Evolutionary conservation across 2,888 invertebrate species (phyloP).

Genomic region (Papilio protenor): DNA sequence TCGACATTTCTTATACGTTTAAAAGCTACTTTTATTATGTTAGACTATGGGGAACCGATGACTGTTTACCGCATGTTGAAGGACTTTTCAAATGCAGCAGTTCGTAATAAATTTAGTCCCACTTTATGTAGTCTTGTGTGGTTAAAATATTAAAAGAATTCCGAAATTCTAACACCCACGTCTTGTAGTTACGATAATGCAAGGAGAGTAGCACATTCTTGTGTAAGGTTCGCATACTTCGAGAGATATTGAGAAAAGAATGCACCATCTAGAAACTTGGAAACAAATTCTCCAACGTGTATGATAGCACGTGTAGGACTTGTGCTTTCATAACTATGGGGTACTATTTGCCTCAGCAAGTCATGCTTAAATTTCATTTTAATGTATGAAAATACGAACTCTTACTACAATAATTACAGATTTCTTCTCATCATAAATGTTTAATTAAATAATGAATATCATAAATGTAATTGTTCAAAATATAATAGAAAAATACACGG

Average conservation of each 20-base stretch:
- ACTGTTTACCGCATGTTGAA: not conserved
- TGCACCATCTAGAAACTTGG: constrained; percentile 1
- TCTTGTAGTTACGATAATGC: constrained; percentile 16
- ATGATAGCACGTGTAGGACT: not conserved
- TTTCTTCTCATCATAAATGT: too few relatives aligned
- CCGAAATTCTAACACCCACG: not conserved
- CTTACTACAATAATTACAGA: too few relatives aligned
- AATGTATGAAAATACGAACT: not conserved
- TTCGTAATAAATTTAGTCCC: too few relatives aligned
- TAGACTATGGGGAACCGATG: not conserved
- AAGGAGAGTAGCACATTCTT: constrained; percentile 15
- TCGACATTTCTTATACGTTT: constrained; percentile 10
- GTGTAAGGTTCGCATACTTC: constrained; percentile 34
- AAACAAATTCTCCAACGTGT: not conserved
- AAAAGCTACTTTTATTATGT: not conserved
- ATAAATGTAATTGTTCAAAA: not conserved
- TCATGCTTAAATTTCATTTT: not conserved
- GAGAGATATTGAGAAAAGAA: constrained; percentile 17
- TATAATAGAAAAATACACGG: not conserved
- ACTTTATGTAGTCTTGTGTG: not conserved
- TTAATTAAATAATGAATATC: too few relatives aligned
- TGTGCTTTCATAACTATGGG: not conserved
- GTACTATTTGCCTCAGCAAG: not conserved
- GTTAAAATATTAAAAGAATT: not conserved
- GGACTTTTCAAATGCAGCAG: not conserved